Evolutionary conservation across 2,888 invertebrate genomes (phyloP).

Genomic region (Rhamphomyia laevipes): DNA sequence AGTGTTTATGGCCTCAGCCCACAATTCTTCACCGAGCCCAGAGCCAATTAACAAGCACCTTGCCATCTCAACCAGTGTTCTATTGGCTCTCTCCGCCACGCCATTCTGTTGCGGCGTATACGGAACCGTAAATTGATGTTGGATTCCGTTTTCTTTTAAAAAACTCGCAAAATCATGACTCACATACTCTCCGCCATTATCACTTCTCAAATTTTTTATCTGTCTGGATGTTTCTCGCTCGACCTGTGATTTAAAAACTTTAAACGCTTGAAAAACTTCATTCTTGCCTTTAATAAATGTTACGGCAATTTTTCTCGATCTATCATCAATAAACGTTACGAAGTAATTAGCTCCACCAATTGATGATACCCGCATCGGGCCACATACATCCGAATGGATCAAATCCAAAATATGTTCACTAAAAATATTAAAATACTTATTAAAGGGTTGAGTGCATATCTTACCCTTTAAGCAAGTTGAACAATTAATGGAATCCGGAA

Average conservation of each 20-base stretch:
- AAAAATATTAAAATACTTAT: neutral
- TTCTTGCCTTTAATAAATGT: slow-evolving; percentile 12
- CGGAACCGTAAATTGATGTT: neutral
- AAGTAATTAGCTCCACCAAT: slow-evolving; percentile 11
- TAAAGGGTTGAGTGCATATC: neutral
- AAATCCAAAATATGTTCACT: slow-evolving; percentile 2
- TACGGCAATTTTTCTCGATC: slow-evolving; percentile 8
- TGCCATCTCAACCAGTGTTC: slow-evolving; percentile 17
- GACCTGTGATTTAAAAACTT: slow-evolving; percentile 7
- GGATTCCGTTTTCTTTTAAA: neutral
- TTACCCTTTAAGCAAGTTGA: neutral
- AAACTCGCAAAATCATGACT: neutral
- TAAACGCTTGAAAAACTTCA: slow-evolving; percentile 9
- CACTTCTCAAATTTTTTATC: slow-evolving; percentile 5
- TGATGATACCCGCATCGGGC: slow-evolving; percentile 12
- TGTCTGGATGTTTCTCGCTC: slow-evolving; percentile 10
- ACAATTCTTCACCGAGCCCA: slow-evolving; percentile 18
- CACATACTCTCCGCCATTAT: slow-evolving; percentile 6
- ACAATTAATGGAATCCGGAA: neutral
- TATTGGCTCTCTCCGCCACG: slow-evolving; percentile 13
- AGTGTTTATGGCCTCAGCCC: slow-evolving; percentile 29
- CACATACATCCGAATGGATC: slow-evolving; percentile 14
- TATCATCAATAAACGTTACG: slow-evolving; percentile 15
- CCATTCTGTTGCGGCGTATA: slow-evolving; percentile 15
- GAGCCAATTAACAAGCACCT: slow-evolving; percentile 19